Conservation (phyloP, 2,888 invertebrate genomes). For the Tolmerus cingulatus region DNA sequence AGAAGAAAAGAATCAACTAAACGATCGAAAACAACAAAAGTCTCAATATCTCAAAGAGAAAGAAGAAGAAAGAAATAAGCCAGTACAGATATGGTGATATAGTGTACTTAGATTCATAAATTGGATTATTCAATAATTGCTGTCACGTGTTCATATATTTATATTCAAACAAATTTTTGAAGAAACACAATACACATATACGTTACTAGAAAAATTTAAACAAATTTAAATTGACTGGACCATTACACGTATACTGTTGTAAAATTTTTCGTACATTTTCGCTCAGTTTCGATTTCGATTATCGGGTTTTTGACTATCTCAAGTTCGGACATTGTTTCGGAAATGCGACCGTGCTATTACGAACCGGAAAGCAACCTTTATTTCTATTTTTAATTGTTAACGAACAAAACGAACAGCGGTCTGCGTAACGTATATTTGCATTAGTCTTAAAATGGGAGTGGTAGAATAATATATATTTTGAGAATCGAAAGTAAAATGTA, state of each 20-base stretch:
- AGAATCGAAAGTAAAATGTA: conserved; percentile 37
- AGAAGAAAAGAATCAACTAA: conserved; percentile 27
- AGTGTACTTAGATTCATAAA: conserved; percentile 28
- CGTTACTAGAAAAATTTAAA: conserved; percentile 45
- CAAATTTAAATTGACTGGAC: conserved; percentile 22
- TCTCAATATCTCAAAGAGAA: conserved; percentile 23
- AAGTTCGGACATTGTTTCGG: conserved; percentile 46
- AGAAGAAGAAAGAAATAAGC: conserved; percentile 36
- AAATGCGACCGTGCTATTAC: conserved; percentile 14
- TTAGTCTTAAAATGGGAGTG: conserved; percentile 42
- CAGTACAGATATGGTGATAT: conserved; percentile 46
- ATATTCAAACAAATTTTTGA: conserved; percentile 44
- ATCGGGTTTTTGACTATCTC: neutral
- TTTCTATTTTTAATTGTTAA: neutral
- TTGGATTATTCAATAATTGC: conserved; percentile 40
- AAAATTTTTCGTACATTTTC: conserved; percentile 48
- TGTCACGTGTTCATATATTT: conserved; percentile 47
- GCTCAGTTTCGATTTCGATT: neutral
- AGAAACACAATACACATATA: conserved; percentile 46
- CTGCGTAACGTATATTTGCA: conserved; percentile 48
- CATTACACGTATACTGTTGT: conserved; percentile 22
- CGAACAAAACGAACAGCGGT: conserved; percentile 16
- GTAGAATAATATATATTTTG: conserved; percentile 43
- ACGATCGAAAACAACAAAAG: conserved; percentile 21
- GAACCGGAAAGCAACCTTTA: conserved; percentile 14